phyloP scores from a whole-genome alignment of 2,797 vertebrate species.

The Chloroceryle inda region DNA sequence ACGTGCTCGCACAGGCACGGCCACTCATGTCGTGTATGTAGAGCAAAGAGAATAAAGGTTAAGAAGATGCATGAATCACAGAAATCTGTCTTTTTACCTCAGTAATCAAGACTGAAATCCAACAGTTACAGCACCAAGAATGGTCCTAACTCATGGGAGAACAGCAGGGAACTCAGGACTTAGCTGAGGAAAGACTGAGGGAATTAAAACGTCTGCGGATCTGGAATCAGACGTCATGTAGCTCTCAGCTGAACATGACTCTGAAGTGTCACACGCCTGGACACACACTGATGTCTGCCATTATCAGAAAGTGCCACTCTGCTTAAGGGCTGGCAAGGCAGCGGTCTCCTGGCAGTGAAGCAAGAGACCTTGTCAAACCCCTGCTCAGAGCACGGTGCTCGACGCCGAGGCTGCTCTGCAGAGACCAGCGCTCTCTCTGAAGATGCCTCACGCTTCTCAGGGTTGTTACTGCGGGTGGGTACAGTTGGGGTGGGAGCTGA shows the following conservation, averaged over 20 bases:
- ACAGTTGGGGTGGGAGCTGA: neutral
- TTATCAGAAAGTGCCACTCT: neutral
- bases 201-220: neutral
- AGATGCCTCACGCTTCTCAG: neutral
- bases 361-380: neutral
- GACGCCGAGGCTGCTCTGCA: neutral
- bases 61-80: neutral
- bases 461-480: neutral
- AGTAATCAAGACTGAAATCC: neutral
- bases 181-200: neutral
- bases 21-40: accelerated
- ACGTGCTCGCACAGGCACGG: accelerated
- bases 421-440: neutral
- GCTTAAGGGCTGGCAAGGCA: neutral
- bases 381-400: neutral
- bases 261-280: neutral
- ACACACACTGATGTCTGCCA: accelerated
- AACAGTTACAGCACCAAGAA: neutral
- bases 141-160: neutral
- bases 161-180: neutral
- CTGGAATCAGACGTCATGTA: neutral
- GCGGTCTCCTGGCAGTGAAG: neutral
- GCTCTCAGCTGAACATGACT: neutral
- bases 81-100: neutral
- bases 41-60: neutral